Percentiles rank a stretch among this genome's conserved stretches.
Conservation (phyloP, 2,888 invertebrate genomes). For the Muschampia plurimacula region DNA sequence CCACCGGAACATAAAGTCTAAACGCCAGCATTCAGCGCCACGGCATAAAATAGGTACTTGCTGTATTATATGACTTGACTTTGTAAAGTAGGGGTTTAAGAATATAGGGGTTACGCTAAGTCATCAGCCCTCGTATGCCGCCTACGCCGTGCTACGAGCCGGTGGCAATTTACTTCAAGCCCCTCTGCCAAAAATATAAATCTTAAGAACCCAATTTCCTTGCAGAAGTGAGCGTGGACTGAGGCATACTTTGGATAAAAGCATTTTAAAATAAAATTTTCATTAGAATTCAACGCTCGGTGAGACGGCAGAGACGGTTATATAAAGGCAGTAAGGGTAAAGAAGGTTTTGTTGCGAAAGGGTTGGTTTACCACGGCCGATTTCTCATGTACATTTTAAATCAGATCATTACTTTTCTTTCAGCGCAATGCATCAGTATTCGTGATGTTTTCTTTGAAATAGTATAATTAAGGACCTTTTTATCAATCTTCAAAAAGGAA, state of each 20-base stretch:
- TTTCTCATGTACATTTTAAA: slow-evolving; percentile 29
- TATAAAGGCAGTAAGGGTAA: slow-evolving; percentile 21
- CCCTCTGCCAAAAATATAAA: slow-evolving; percentile 32
- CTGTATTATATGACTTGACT: slow-evolving; percentile 7
- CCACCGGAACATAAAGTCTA: neutral
- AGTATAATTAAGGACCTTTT: neutral
- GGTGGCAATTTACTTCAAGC: slow-evolving; percentile 14
- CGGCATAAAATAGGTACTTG: neutral
- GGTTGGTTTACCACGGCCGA: slow-evolving; percentile 7
- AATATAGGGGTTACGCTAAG: slow-evolving; percentile 11
- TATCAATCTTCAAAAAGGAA: no score
- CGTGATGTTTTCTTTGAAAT: neutral
- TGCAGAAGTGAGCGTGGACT: slow-evolving; percentile 10
- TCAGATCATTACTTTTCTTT: slow-evolving; percentile 13
- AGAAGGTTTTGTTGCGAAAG: slow-evolving; percentile 11
- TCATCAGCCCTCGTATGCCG: slow-evolving; percentile 14
- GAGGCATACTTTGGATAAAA: slow-evolving; percentile 7
- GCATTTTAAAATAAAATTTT: slow-evolving; percentile 31
- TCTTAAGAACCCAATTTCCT: slow-evolving; percentile 28
- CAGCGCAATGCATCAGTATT: slow-evolving; percentile 3
- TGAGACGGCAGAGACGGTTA: slow-evolving; percentile 1
- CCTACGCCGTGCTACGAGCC: slow-evolving; percentile 11
- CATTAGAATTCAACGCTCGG: slow-evolving; percentile 30
- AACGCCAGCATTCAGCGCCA: neutral
- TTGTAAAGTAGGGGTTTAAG: slow-evolving; percentile 16